Percentiles rank a stretch among this genome's conserved stretches.
phyloP scores from a whole-genome alignment of 2,797 vertebrate species.

The Columba guinea region DNA sequence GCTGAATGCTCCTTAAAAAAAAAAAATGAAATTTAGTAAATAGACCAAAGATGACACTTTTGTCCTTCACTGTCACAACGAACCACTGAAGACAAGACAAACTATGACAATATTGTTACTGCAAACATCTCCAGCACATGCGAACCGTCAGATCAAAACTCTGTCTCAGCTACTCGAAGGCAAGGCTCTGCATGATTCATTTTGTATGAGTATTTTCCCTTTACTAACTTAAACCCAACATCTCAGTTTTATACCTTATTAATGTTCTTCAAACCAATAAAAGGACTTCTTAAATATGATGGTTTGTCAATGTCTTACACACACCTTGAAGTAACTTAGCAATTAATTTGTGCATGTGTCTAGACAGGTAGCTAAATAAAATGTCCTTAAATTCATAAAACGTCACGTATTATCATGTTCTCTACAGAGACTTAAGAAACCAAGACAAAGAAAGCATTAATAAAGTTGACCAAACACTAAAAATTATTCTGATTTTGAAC shows the following conservation, averaged over 20 bases:
- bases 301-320: neutral
- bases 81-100: neutral
- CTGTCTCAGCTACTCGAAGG: neutral
- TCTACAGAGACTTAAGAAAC: neutral
- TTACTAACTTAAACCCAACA: neutral
- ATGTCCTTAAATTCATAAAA: neutral
- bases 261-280: neutral
- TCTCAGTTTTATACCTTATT: neutral
- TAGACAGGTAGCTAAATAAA: neutral
- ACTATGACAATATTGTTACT: neutral
- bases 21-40: neutral
- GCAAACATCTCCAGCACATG: fast-evolving
- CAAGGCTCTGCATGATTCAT: neutral
- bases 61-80: neutral
- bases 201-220: neutral
- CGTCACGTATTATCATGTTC: neutral
- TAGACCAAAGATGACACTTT: neutral
- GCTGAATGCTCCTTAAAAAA: neutral
- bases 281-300: neutral
- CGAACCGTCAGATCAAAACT: neutral
- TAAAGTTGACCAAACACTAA: neutral
- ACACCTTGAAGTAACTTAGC: neutral
- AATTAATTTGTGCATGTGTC: neutral
- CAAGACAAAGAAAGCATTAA: neutral
- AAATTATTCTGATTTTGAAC: conserved; percentile 8